A percentile compares a stretch with the other conserved stretches of the same genome.
phyloP scores from a whole-genome alignment of 2,113 vertebrate species.

The Calidris pugnax region DNA sequence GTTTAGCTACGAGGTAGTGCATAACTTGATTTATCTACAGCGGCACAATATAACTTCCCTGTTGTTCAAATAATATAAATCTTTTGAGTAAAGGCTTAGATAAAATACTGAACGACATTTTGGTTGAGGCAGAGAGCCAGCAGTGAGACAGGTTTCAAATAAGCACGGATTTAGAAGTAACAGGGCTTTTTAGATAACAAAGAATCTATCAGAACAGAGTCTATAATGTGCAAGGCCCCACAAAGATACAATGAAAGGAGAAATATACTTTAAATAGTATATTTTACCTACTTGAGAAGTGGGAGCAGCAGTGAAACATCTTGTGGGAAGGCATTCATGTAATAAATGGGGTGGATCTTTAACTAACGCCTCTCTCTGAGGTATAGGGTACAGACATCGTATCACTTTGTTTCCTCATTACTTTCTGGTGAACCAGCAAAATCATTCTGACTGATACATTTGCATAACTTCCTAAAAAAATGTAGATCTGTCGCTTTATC shows the following conservation, averaged over 20 bases:
- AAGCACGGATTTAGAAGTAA: neutral
- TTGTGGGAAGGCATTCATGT: neutral
- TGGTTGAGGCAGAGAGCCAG: neutral
- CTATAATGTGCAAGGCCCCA: neutral
- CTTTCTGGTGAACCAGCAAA: neutral
- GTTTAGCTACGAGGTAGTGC: neutral
- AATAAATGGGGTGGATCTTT: neutral
- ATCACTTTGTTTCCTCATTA: neutral
- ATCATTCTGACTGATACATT: neutral
- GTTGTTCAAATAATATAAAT: neutral
- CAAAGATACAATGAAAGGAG: neutral
- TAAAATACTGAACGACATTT: neutral
- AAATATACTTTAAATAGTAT: neutral
- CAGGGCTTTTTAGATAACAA: neutral
- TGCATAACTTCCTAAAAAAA: neutral
- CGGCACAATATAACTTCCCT: neutral
- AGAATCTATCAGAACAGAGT: neutral
- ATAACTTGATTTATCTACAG: neutral
- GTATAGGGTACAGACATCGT: fast-evolving
- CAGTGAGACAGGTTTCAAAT: neutral
- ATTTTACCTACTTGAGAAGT: neutral
- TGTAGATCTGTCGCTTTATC: neutral
- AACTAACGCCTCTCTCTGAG: neutral
- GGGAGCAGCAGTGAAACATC: neutral
- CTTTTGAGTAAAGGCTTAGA: neutral